These are phyloP conservation scores for Hiodon alosoides DNA, from an alignment of 2,113 vertebrate genomes.

Conservation along the genomic window DNA sequence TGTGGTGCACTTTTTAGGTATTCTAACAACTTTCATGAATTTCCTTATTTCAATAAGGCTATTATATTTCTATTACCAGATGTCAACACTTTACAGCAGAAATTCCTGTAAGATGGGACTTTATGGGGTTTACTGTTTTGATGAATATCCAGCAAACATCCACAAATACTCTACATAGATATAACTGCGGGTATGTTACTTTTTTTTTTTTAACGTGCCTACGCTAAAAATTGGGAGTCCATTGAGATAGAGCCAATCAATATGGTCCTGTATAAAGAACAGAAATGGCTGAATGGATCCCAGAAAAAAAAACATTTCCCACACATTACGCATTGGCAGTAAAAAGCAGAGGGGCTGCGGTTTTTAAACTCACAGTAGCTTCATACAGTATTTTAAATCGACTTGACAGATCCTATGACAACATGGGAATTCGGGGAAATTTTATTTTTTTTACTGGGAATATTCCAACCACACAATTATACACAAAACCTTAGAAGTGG, in stretches of 20 bases:
- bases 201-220: too few relatives aligned
- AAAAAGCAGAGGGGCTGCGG: background rate
- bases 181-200: background rate
- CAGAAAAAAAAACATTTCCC: background rate
- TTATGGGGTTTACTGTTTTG: background rate
- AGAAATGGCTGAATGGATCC: too few relatives aligned
- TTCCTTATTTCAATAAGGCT: background rate
- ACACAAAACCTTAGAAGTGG: background rate
- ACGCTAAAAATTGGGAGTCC: too few relatives aligned
- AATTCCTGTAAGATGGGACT: background rate
- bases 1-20: too few relatives aligned
- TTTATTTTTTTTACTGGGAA: background rate
- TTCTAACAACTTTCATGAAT: too few relatives aligned
- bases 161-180: background rate
- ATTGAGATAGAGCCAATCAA: too few relatives aligned
- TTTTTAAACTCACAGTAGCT: background rate
- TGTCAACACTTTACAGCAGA: background rate
- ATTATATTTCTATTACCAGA: too few relatives aligned
- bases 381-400: background rate
- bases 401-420: conserved; percentile 1
- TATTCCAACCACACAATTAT: background rate
- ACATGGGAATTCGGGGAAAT: background rate
- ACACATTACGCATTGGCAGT: background rate
- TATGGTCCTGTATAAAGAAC: too few relatives aligned
- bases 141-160: background rate